phyloP scores from a whole-genome alignment of 2,797 vertebrate species.

The Gadopsis bispinosus region DNA sequence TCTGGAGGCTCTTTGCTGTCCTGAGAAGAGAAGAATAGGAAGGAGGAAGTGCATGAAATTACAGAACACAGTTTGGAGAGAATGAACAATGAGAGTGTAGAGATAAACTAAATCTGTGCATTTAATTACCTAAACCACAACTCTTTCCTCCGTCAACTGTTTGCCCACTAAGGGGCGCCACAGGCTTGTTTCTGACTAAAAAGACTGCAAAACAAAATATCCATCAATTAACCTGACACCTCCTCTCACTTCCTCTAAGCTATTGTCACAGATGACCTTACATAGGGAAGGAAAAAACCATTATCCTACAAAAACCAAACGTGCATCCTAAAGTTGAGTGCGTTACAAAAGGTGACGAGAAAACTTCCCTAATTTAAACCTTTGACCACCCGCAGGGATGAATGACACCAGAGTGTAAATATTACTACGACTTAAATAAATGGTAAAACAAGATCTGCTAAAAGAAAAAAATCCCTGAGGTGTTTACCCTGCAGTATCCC shows the following conservation, averaged over 20 bases:
- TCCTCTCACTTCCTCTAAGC: not conserved
- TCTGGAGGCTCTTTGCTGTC: conserved; percentile 89
- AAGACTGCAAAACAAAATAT: not conserved
- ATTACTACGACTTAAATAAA: not conserved
- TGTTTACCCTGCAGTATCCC: not conserved
- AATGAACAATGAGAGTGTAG: not conserved
- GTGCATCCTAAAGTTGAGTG: not conserved
- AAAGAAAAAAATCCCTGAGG: not conserved
- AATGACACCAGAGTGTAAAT: not conserved
- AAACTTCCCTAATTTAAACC: not conserved
- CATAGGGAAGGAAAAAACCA: not conserved
- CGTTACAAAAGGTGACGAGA: fast-evolving
- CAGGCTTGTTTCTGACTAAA: conserved; percentile 9
- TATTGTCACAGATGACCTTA: not conserved
- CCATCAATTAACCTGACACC: not conserved
- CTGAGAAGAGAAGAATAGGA: conserved; percentile 71
- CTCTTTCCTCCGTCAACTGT: not conserved
- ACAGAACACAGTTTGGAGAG: not conserved
- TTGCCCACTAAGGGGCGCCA: conserved; percentile 69
- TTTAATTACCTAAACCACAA: not conserved
- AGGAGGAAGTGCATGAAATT: not conserved
- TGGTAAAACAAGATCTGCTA: not conserved
- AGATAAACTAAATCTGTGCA: not conserved
- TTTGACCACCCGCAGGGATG: not conserved
- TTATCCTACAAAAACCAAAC: not conserved